Evolutionary conservation across 92 coral and sea anemone species (phyloP), one percentile per base, ranked within the genome.

Genomic region (Hydrozoanthus gracilis): DNA sequence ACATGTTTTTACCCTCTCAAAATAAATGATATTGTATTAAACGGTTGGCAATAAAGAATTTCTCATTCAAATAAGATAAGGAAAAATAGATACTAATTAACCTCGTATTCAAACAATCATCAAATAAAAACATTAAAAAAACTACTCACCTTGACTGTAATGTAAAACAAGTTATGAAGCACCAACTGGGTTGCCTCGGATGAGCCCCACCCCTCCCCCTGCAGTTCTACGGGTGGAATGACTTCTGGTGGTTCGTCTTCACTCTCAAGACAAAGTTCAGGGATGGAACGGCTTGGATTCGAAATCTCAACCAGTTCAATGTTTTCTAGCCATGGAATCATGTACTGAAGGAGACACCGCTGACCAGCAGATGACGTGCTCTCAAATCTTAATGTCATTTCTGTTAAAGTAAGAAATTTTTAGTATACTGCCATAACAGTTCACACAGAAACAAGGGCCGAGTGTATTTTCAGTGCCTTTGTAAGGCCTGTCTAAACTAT

Each of bases 151-250:
- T 95, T 95, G 7, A 95, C 98, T 73, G 99, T 95, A 69, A 97
- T 95, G 88, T 87, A 95, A 83, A 97, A 97, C 55, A 97, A 71
- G 82, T 97, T 97, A 76, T 97, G 95, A 44, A 97, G 95, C n/a
- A 97, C 98, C 67, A 97, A 62, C 84, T 95, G 99, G 10, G 95
- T 97, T 14, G 99, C 99, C 83, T 95, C 96, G 13, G 91, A 83
- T 49, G 99, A 95, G n/a, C 99, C 99, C 99, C 99, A 97, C 74
- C 99, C 99, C 86, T 95, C 98, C 39, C 95, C 98, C 51, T 87
- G 91, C 86, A 97, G 92, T 55, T 95, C 95, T 27, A 97, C 93
- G 18, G 95, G 99, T 11, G 92, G 90, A 50, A 95, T 48, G 47
- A 91, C 74, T 78, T 72, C 92, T 60, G 87, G 84, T 64, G 75